Base-by-base conservation (phyloP, 2,888 invertebrate genomes). In the Tenodera sinensis region DNA sequence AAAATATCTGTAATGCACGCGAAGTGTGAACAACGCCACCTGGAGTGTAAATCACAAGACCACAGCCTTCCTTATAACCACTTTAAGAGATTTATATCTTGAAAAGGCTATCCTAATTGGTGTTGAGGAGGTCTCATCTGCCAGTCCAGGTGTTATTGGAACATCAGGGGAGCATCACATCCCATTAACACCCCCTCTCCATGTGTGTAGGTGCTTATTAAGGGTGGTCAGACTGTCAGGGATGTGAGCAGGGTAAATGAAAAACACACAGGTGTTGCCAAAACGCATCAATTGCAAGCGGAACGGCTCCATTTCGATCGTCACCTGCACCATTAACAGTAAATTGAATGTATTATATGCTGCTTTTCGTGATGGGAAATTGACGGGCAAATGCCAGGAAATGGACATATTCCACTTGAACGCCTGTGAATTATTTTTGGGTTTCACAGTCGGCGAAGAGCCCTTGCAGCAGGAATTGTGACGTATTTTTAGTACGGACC, bases 221-320 rank as follows among this genome's bases (percentile, higher is more conserved):
- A 71, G 54, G 54, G 54, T 25, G 54, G 54, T 25, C 54, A 71
- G 20, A 3, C 54, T 71, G 54, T 71, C 54, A 71, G 54, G 54
- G 54, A 71, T 71, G 54, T 71, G 54, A 71, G 54, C 54, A 71
- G 54, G 54, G 54, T 71, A 71, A 71, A 71, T 71, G 54, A 71
- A 71, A 71, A 71, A 71, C 54, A 71, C 54, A 71, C 54, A 71
- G 54, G 54, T 85, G 47, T 54, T 54, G 85, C 27, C n/a, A 54
- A 85, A 85, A 85, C 28, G 28, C 85, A 85, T 85, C 54, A 54
- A 47, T 28, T 85, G 85, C 27, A 85, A 85, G 47, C n/a, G 85
- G 54, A 47, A 85, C 54, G 54, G 54, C 25, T 25, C 54, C 54
- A 71, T 25, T 71, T 71, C 54, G 54, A 71, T 71, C 54, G 25